Evolutionary conservation across 2,113 vertebrate genomes (phyloP), one percentile per base, ranked within the genome.

Genomic region (Archocentrus centrarchus): DNA sequence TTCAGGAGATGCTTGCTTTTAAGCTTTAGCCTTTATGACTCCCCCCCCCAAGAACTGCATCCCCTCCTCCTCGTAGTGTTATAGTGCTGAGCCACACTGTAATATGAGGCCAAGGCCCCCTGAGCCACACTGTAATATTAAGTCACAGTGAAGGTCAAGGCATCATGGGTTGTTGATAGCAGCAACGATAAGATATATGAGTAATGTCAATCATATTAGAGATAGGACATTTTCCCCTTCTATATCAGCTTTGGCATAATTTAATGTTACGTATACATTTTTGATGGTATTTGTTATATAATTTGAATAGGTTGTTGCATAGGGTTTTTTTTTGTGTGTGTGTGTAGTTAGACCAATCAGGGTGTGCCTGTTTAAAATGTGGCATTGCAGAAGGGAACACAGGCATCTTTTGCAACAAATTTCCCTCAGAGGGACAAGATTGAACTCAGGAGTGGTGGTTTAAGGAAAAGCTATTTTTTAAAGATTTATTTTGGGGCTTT

Each of bases 21-120:
- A 50, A 76, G 89, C 64, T 77, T 79, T 61, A 75, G 61, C 81
- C 70, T 79, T 63, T 58, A 75, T 47, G 73, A 63, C 59, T 82
- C 79, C 79, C 80, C 22, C 79, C 80, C 22, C 6, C 41, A 55
- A 79, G 61, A 84, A 84, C 76, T 85, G 73, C 57, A 3, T 82
- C 84, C 61, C 61, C 76, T 79, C 85, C 78, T 82, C n/a, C 83
- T 64, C 80, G 62, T 66, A 82, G 80, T 53, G 66, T 47, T 73
- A 73, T 47, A 53, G 70, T 24, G 11, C 24, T 1, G 77, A 86
- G 68, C 66, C 22, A 60, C 76, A 64, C 78, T 27, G 7, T 73
- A 75, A 83, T 63, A 81, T 88, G 15, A 77, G 80, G 62, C 60
- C 58, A n/a, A 57, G 47, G 22, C 62, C 35, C 82, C 35, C 20